Base-by-base conservation (phyloP, 2,888 invertebrate genomes). In the Eutolmus rufibarbis region DNA sequence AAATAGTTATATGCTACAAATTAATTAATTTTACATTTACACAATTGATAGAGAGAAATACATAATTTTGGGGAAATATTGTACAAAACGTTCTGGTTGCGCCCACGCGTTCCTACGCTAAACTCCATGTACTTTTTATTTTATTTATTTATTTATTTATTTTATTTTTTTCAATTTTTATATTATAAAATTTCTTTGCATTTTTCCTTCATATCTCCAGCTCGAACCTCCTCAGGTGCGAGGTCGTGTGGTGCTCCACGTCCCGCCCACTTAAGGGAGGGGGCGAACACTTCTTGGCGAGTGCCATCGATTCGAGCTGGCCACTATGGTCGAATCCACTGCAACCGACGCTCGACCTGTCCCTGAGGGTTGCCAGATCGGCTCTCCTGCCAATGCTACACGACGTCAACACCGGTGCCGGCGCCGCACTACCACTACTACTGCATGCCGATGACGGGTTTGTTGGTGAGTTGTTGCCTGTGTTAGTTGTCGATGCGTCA, bases 261-360 rank as follows among this genome's bases (percentile, higher is more conserved):
- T 96, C 96, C 94, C 95, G 94, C 92, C 96, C 96, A 92, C 94
- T 94, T 91, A 94, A 94, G 91, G 95, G 94, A 91, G 93, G 93
- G 92, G 93, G 92, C 91, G 94, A 92, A 89, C 92, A 91, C 89
- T 88, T 88, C 84, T 85, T 85, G 74, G 85, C 85, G 19, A 85
- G 23, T 12, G 85, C 82, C 57, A 66, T 46, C 34, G 85, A 74
- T 74, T 74, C 85, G 57, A 74, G 85, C 85, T 85, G 85, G 28
- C 23, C 43, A n/a, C 43, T 51, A 9, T 85, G 74, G n/a, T 85
- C 85, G 46, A 74, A 85, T 74, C 74, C 74, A 23, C 66, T 28
- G 74, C 85, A 85, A 85, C 74, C 85, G 85, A 85, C 34, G 28
- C 31, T 74, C 8, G 74, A 28, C 57, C 74, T 81, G 86, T 84